Conservation (phyloP, 2,888 invertebrate genomes). For the Paralinhomoeus sp. region DNA sequence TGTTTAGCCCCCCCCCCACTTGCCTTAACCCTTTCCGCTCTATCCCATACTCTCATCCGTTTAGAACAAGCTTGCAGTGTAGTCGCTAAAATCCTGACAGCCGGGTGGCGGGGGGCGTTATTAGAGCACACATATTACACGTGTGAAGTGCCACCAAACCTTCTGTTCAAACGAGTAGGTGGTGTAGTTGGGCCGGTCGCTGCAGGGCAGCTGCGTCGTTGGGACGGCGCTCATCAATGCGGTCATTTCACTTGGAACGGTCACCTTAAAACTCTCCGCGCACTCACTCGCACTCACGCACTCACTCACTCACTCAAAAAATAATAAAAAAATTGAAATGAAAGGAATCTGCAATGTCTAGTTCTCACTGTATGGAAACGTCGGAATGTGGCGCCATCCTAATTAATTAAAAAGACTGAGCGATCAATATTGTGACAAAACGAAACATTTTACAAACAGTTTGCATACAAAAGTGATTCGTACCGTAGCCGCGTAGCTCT, state of each 20-base stretch:
- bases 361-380: background rate
- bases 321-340: background rate
- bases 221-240: conserved; percentile 65
- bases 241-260: conserved; percentile 45
- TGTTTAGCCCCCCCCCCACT: no score
- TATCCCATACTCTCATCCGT: no score
- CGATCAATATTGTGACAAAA: background rate
- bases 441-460: background rate
- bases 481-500: conserved; percentile 47
- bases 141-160: conserved; percentile 2
- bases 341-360: background rate
- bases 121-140: background rate
- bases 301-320: background rate
- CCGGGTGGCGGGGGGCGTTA: no score
- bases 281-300: background rate
- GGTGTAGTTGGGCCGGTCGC: conserved; percentile 29
- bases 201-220: conserved; percentile 28
- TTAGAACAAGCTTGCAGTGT: no score
- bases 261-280: conserved; percentile 32
- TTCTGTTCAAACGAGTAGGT: conserved; percentile 38
- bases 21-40: no score
- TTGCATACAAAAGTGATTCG: no score
- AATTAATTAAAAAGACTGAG: no score
- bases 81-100: no score
- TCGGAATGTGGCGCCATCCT: background rate